Base-by-base conservation (phyloP, 2,113 vertebrate species). In the Narcine bancroftii region DNA sequence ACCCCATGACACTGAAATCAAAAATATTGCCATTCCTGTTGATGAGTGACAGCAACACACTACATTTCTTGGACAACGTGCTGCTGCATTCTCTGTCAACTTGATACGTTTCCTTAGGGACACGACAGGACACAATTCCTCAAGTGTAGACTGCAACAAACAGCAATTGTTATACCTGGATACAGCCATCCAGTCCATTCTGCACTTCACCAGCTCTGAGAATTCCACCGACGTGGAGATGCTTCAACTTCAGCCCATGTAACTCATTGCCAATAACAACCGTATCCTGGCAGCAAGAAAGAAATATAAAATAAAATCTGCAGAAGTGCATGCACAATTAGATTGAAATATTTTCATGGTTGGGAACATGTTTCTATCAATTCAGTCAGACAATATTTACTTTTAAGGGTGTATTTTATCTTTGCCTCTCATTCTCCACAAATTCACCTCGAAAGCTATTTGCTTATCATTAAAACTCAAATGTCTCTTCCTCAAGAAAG, bases 221-320 rank as follows among this genome's bases (percentile, higher is more conserved):
- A 93, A 99, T 95, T 93, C 98, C 98, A 81, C 98, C 99, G 83
- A 99, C 97, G 0, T 99, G 97, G 92, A 99, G 96, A 92, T 97
- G 97, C 95, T 99, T 99, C 95, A 99, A 97, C 95, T 98, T 99
- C 95, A 99, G 95, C 92, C 98, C 98, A 89, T 98, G 97, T 92
- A 99, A 96, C 36, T 99, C 99, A 94, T 95, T 99, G 93, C 98
- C 99, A 83, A 99, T 96, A 3, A 97, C 96, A 79, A 99, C 96
- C 0, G 97, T 99, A 92, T 98, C 98, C 99, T 99, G 94, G 39
- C 89, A 91, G 71, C 47, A 89, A 45, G 60, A 91, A 91, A 42
- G 39, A 69, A 77, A 77, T n/a, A 17, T 63, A 6, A 10, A 69
- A 91, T 91, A 10, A 69, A 91, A 91, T 69, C 24, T 29, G 65